Evolutionary conservation across 2,888 invertebrate species (phyloP).

Genomic region (Choristoneura rosaceana): DNA sequence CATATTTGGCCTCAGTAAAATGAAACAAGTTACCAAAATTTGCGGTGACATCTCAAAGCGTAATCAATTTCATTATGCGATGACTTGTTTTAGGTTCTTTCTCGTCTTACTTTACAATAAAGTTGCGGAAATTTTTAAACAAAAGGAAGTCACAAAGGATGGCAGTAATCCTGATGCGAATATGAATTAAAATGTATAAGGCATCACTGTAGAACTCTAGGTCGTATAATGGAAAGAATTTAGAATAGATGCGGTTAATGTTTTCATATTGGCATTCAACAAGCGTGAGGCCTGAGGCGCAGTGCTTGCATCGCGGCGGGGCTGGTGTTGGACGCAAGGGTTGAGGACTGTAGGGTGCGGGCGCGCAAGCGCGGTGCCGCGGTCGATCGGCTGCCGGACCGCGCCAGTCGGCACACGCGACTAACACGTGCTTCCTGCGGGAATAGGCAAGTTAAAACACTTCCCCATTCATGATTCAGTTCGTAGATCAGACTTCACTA

Average conservation of each 20-base stretch:
- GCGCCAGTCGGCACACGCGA: conserved; percentile 65
- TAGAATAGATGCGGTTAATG: conserved; percentile 8
- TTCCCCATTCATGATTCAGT: conserved; percentile 38
- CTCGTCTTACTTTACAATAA: not conserved
- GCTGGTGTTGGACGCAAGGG: conserved; percentile 29
- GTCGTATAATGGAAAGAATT: conserved; percentile 8
- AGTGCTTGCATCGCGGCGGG: conserved; percentile 30
- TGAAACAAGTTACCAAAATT: not conserved
- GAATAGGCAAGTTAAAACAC: conserved; percentile 42
- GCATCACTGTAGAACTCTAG: conserved; percentile 5
- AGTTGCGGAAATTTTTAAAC: not conserved
- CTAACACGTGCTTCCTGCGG: conserved; percentile 67
- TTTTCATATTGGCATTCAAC: conserved; percentile 40
- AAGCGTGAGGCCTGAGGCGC: conserved; percentile 29
- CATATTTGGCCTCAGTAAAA: not conserved
- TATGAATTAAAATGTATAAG: conserved; percentile 17
- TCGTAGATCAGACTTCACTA: conserved; percentile 14
- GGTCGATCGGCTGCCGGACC: conserved; percentile 68
- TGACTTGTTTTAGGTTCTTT: not conserved
- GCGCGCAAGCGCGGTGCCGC: conserved; percentile 72
- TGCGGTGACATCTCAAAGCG: not conserved
- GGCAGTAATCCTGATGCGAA: conserved; percentile 8
- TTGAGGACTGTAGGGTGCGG: conserved; percentile 36
- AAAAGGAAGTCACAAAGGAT: conserved; percentile 11
- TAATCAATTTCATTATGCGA: not conserved